A percentile compares a stretch with the other conserved stretches of the same genome.
Evolutionary conservation across 2,797 vertebrate species (phyloP).

Genomic region (Microcaecilia unicolor): DNA sequence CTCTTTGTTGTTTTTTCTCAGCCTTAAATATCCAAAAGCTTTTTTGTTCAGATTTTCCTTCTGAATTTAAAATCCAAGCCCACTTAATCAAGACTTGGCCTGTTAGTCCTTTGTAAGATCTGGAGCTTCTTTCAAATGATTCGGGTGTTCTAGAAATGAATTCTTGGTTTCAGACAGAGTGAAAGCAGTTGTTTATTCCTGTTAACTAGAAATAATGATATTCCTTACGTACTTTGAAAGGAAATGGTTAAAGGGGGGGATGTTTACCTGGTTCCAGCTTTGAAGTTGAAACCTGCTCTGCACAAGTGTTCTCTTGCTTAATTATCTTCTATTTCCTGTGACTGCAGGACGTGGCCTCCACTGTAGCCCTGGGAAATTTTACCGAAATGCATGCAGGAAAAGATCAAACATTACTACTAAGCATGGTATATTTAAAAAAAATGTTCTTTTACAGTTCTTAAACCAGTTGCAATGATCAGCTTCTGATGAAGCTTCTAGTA

Average conservation of each 20-base stretch:
- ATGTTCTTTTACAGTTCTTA: neutral
- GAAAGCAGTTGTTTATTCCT: conserved; percentile 11
- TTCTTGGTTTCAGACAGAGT: too few species aligned
- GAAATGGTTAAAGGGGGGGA: conserved; percentile 30
- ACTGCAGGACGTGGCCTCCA: conserved; percentile 30
- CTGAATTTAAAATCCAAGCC: too few species aligned
- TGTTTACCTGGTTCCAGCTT: neutral
- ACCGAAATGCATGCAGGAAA: conserved; percentile 12
- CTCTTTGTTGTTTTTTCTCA: too few species aligned
- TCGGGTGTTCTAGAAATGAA: too few species aligned
- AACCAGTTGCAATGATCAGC: neutral
- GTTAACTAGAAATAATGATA: neutral
- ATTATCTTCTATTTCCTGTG: conserved; percentile 11
- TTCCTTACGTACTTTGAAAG: conserved; percentile 14
- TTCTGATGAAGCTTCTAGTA: neutral
- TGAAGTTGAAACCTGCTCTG: neutral
- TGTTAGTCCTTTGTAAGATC: too few species aligned
- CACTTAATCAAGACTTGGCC: too few species aligned
- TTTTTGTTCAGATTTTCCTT: too few species aligned
- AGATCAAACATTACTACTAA: conserved; percentile 18
- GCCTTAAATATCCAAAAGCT: too few species aligned
- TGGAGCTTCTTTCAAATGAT: too few species aligned
- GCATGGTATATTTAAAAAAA: neutral
- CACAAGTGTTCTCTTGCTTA: neutral
- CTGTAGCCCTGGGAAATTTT: conserved; percentile 21